phyloP scores from a whole-genome alignment of 2,797 vertebrate species.

The Sylvilagus floridanus region DNA sequence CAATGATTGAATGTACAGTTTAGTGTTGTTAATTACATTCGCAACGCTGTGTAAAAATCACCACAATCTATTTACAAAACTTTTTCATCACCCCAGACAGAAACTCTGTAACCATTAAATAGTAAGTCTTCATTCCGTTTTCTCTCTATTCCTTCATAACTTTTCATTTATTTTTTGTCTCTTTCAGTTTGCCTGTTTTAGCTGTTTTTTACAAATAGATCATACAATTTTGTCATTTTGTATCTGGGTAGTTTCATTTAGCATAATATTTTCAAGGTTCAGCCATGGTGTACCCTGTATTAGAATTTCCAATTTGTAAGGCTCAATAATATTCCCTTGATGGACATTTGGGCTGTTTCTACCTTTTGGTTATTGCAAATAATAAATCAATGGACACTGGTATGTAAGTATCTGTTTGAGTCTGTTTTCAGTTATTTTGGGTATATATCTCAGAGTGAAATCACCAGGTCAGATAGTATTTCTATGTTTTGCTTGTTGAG shows the following conservation, averaged over 20 bases:
- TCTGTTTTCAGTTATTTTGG: neutral
- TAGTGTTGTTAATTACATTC: neutral
- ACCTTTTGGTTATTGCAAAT: neutral
- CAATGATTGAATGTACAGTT: neutral
- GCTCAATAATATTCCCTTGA: neutral
- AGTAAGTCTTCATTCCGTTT: neutral
- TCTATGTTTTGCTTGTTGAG: neutral
- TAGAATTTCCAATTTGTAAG: slow-evolving; percentile 32
- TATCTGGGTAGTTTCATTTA: neutral
- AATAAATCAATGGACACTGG: neutral
- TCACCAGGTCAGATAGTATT: neutral
- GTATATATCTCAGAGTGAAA: neutral
- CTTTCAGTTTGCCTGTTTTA: neutral
- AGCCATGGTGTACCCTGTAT: neutral
- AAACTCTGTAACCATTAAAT: neutral
- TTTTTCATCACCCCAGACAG: neutral
- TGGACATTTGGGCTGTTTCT: neutral
- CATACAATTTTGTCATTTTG: neutral
- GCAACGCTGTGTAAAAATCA: neutral
- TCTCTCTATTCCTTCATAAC: neutral
- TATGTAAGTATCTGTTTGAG: neutral
- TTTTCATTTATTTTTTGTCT: neutral
- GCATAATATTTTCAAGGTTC: neutral
- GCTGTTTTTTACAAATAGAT: neutral
- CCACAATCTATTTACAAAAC: slow-evolving; percentile 10